phyloP scores from a whole-genome alignment of 2,113 vertebrate genomes.

The Perca fluviatilis region DNA sequence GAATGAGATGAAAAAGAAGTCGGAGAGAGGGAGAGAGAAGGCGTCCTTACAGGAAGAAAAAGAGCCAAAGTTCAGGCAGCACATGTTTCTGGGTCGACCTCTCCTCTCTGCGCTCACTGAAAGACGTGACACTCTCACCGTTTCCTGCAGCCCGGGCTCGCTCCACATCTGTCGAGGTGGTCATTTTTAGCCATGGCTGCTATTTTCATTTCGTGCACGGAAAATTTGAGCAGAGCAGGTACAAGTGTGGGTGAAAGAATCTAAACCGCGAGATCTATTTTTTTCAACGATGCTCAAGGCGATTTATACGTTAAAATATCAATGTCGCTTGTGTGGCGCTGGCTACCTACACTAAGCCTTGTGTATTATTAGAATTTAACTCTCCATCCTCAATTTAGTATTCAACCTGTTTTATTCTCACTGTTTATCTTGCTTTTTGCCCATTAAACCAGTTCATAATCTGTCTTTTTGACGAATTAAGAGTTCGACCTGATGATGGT shows the following conservation, averaged over 20 bases:
- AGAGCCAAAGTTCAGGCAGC: conserved; percentile 80
- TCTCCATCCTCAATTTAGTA: neutral
- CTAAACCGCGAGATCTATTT: neutral
- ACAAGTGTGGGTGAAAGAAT: neutral
- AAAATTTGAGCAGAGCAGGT: conserved; percentile 24
- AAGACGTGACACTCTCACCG: conserved; percentile 69
- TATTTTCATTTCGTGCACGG: conserved; percentile 68
- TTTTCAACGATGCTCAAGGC: no score
- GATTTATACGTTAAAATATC: neutral
- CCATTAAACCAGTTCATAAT: no score
- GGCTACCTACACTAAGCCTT: neutral
- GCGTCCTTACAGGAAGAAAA: conserved; percentile 78
- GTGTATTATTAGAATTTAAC: neutral
- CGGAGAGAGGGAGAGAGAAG: conserved; percentile 59
- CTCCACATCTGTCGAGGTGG: conserved; percentile 64
- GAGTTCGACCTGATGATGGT: neutral
- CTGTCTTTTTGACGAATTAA: neutral
- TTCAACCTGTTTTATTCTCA: neutral
- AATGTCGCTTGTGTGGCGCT: no score
- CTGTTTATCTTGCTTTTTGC: neutral
- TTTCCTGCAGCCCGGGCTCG: conserved; percentile 65
- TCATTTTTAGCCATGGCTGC: conserved; percentile 72
- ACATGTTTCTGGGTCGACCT: conserved; percentile 83
- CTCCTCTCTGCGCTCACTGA: conserved; percentile 53
- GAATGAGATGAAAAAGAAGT: neutral